Base-by-base conservation (phyloP, 2,113 vertebrate species). In the Pterocles gutturalis region DNA sequence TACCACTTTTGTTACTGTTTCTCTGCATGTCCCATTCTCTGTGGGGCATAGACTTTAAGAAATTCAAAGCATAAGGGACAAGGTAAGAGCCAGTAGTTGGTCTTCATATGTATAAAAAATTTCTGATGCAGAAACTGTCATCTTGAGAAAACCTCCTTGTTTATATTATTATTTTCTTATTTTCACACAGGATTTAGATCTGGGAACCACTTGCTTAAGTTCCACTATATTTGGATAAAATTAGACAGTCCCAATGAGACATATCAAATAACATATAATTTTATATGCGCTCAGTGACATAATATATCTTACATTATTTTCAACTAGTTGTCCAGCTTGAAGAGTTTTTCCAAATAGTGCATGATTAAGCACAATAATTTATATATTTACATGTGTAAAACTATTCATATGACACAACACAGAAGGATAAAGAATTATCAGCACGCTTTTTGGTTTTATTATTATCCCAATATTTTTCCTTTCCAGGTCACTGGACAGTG, bases 1-100 rank as follows among this genome's bases (percentile, higher is more conserved):
- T 33, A n/a, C 7, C 0, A 0, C 26, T 41, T 61, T 46, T 26
- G 29, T 38, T 28, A 18, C 8, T n/a, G 5, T 34, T 87, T 61
- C 14, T 55, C 26, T 73, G 9, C 12, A 53, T 4, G 4, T 65
- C 8, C 5, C 36, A 17, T 90, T 85, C 13, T 24, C 4, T 21
- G 46, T 54, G 22, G 58, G 34, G 2, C 13, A 54, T 1, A 41
- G 24, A 31, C 19, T 12, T 65, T 31, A 29, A 77, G 36, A 85
- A 85, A 88, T 58, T 64, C 28, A 85, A 71, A 9, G 22, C 19
- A 8, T 17, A 66, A 66, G 6, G 22, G 28, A 69, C 14, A 75
- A 66, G 11, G 22, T 13, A 6, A 66, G 36, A 87, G 11, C 5
- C 10, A 48, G 6, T 11, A 28, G 4, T 0, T 45, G 10, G 2